Base-by-base conservation (phyloP, 2,113 vertebrate species). In the Peromyscus polionotus region DNA sequence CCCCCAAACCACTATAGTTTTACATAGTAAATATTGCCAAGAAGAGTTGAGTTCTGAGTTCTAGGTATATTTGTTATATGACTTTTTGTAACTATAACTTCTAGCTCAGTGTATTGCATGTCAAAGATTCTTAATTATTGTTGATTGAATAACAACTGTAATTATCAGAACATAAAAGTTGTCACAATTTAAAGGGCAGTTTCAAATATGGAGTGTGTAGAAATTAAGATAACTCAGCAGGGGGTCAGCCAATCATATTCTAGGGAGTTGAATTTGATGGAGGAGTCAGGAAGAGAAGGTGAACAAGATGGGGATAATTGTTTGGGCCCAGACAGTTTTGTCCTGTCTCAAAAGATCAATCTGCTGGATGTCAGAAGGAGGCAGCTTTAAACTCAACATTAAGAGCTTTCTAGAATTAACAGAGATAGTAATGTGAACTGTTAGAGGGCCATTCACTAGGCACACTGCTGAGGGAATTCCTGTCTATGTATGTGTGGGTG, bases 401-500 rank as follows among this genome's bases (percentile, higher is more conserved):
- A 79, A 88, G 80, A 77, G 45, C 11, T 75, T 89, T 86, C 73
- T 90, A 22, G 48, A 87, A 90, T 90, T 90, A 96, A 61, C 70
- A 76, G 79, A 86, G 45, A 45, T 7, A 14, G 31, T 88, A 68
- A 76, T 54, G 7, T 68, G 36, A 63, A 51, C 63, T 36, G 6
- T 75, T 63, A 24, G 42, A 42, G 6, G 24, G 39, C 19, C 36
- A 75, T 54, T 3, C 20, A 17, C 73, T 33, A 93, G 42, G 31
- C 14, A 85, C 14, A 3, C 28, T n/a, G 2, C 17, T 80, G 63
- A 90, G 33, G 83, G 36, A 59, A 91, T 86, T 80, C 39, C 65
- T 89, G 31, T 8, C 61, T 11, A 8, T 73, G 5, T 39, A 63
- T 6, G 4, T 20, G 26, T 70, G 31, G 68, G 12, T 33, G 9